A percentile compares a stretch with the other conserved stretches of the same genome.
These are phyloP conservation scores for Brachyhypopomus gauderio DNA, from an alignment of 2,113 vertebrate genomes.

Conservation along the genomic window DNA sequence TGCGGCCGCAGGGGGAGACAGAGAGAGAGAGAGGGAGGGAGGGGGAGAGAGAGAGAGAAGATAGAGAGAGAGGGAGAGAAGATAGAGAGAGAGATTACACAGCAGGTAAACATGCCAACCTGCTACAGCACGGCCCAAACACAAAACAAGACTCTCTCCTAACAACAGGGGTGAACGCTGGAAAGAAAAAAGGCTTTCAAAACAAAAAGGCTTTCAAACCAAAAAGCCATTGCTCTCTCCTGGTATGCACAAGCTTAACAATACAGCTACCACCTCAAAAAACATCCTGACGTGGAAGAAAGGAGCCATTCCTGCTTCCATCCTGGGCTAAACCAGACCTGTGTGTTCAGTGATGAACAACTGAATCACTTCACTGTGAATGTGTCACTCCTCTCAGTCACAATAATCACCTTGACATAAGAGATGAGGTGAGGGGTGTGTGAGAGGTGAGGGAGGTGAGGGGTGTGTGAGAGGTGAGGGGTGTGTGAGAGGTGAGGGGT, in stretches of 20 bases:
- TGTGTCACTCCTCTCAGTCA: neutral
- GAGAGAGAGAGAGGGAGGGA: slow-evolving; percentile 7
- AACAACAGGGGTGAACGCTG: neutral
- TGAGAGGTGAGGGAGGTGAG: slow-evolving; percentile 45
- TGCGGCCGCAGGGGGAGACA: slow-evolving; percentile 61
- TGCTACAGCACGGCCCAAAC: slow-evolving; percentile 27
- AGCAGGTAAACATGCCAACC: slow-evolving; percentile 54
- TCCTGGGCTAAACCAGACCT: neutral
- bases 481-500: slow-evolving; percentile 47
- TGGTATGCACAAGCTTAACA: slow-evolving; percentile 4
- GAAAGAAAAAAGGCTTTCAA: neutral
- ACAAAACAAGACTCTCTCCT: slow-evolving; percentile 7
- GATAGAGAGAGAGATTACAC: slow-evolving; percentile 65
- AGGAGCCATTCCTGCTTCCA: neutral
- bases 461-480: slow-evolving; percentile 46
- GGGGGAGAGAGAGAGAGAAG: too few species aligned
- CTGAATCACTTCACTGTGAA: slow-evolving; percentile 5
- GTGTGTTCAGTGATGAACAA: slow-evolving; percentile 11
- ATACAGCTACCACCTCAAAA: neutral
- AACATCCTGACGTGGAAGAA: neutral
- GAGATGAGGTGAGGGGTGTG: slow-evolving; percentile 43
- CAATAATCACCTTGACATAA: slow-evolving; percentile 13
- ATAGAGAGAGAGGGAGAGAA: too few species aligned
- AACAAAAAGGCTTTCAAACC: neutral
- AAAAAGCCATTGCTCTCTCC: neutral